A percentile compares a stretch with the other conserved stretches of the same genome.
These are phyloP conservation scores for Aspiorhynchus laticeps DNA, from an alignment of 2,113 vertebrate genomes.

Conservation along the genomic window DNA sequence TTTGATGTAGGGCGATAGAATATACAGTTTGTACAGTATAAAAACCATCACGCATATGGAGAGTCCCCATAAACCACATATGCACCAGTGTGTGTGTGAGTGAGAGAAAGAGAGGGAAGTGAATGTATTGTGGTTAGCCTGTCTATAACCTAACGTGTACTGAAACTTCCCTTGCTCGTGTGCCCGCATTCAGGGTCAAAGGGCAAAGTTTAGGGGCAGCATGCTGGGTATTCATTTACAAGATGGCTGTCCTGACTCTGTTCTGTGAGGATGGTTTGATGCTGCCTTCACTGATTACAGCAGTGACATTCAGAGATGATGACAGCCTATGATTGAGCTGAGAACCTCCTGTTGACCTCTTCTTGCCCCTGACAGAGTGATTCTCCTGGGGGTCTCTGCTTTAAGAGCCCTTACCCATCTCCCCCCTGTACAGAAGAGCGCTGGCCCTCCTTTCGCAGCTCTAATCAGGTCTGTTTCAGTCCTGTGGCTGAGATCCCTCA, in stretches of 20 bases:
- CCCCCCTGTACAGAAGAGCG: neutral
- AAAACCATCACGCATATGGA: too few relatives aligned
- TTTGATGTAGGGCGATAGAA: too few relatives aligned
- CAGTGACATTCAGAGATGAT: conserved; percentile 29
- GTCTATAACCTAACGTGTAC: neutral
- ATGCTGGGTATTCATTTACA: conserved; percentile 27
- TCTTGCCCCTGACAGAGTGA: conserved; percentile 17
- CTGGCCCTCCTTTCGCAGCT: conserved; percentile 3
- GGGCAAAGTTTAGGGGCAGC: neutral
- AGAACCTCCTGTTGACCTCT: conserved; percentile 32
- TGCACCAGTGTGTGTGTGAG: too few relatives aligned
- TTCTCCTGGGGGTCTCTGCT: conserved; percentile 27
- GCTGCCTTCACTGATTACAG: conserved; percentile 36
- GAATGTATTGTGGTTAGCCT: neutral
- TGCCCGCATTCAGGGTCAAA: conserved; percentile 16
- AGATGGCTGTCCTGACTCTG: neutral
- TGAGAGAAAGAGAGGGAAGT: neutral
- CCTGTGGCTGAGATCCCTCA: conserved; percentile 37
- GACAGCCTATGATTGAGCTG: conserved; percentile 31
- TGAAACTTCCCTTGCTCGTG: neutral
- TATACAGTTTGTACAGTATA: too few relatives aligned
- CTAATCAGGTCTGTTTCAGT: conserved; percentile 57
- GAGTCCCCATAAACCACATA: too few relatives aligned
- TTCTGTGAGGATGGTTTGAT: conserved; percentile 1
- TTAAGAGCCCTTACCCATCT: conserved; percentile 4